Evolutionary conservation across 2,797 vertebrate genomes (phyloP).

Genomic region (Craterocephalus amniculus): DNA sequence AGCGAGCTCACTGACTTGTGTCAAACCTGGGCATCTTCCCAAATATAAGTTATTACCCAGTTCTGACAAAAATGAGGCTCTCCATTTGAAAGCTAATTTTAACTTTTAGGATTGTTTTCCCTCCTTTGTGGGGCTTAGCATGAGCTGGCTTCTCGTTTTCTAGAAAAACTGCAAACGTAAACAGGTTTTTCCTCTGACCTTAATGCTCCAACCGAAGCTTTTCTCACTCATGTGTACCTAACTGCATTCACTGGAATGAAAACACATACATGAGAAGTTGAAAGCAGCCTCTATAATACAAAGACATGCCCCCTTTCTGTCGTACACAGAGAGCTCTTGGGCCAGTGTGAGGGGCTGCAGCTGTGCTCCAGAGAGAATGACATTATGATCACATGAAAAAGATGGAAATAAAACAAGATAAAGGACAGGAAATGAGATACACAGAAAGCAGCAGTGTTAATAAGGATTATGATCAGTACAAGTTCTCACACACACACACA

Average conservation of each 20-base stretch:
- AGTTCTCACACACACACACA: slow-evolving; percentile 30
- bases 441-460: slow-evolving; percentile 47
- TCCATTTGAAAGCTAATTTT: no score
- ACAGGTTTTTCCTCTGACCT: neutral
- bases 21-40: no score
- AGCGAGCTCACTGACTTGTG: no score
- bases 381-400: slow-evolving; percentile 39
- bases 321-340: neutral
- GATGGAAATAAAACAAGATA: slow-evolving; percentile 34
- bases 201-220: neutral
- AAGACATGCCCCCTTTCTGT: neutral
- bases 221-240: neutral
- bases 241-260: neutral
- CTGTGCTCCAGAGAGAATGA: slow-evolving; percentile 30
- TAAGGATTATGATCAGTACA: slow-evolving; percentile 55
- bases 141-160: no score
- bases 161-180: neutral
- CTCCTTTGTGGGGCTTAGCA: no score
- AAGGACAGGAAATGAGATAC: slow-evolving; percentile 45
- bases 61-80: no score
- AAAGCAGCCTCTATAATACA: neutral
- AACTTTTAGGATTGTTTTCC: no score
- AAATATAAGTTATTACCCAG: no score
- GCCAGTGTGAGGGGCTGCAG: slow-evolving; percentile 39
- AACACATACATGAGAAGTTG: neutral